Percentiles rank a stretch among this genome's conserved stretches.
These are phyloP conservation scores for Cheilosia scutellata DNA, from an alignment of 2,888 invertebrate genomes.

Conservation along the genomic window DNA sequence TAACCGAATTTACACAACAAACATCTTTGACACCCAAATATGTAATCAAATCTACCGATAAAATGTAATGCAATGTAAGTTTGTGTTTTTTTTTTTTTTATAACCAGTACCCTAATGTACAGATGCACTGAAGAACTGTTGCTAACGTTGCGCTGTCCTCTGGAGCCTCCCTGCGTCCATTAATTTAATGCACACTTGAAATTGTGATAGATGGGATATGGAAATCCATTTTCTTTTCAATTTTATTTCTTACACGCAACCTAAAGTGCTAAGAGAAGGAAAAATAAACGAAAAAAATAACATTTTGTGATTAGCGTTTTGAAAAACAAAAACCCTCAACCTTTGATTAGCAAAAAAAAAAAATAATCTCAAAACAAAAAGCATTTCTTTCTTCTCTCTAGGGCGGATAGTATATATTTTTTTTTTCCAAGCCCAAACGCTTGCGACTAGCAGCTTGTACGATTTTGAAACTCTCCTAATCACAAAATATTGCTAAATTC, in stretches of 20 bases:
- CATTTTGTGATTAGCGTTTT: conserved; percentile 83
- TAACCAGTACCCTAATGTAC: conserved; percentile 84
- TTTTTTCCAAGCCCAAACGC: conserved; percentile 26
- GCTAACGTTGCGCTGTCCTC: conserved; percentile 74
- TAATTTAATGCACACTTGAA: conserved; percentile 70
- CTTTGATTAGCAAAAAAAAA: conserved; percentile 56
- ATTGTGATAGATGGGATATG: conserved; percentile 68
- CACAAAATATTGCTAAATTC: conserved; percentile 68
- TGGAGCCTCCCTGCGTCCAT: conserved; percentile 74
- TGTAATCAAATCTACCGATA: conserved; percentile 61
- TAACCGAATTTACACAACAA: conserved; percentile 39
- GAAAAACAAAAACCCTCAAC: conserved; percentile 78
- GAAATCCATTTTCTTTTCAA: conserved; percentile 69
- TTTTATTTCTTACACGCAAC: conserved; percentile 78
- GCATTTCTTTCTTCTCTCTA: conserved; percentile 22
- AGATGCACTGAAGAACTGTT: conserved; percentile 78
- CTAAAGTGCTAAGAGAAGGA: conserved; percentile 84
- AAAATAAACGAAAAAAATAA: conserved; percentile 84
- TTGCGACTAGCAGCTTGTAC: conserved; percentile 17
- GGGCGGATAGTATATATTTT: conserved; percentile 6
- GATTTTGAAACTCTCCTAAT: conserved; percentile 65
- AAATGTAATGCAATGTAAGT: conserved; percentile 65
- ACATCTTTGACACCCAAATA: conserved; percentile 50
- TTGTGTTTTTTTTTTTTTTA: conserved; percentile 77
- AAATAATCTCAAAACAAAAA: conserved; percentile 24